phyloP scores from a whole-genome alignment of 2,888 invertebrate species.

The Plutella xylostella region DNA sequence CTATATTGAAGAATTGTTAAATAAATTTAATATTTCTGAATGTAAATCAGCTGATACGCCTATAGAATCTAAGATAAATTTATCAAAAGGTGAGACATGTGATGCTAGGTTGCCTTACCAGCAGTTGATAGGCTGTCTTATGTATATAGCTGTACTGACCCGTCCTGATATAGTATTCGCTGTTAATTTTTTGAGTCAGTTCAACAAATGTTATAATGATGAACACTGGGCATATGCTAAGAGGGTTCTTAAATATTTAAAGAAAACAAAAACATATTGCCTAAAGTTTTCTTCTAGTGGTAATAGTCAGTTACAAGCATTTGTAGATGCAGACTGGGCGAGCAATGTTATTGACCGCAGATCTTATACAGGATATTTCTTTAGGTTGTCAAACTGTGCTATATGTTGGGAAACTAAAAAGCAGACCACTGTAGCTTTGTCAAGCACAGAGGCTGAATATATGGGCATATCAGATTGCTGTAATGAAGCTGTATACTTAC shows the following conservation, averaged over 20 bases:
- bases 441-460: too few relatives aligned
- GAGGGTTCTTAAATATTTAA: slow-evolving; percentile 15
- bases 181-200: slow-evolving; percentile 10
- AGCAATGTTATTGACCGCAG: too few relatives aligned
- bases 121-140: slow-evolving; percentile 17
- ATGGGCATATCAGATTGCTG: too few relatives aligned
- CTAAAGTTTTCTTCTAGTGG: slow-evolving; percentile 10
- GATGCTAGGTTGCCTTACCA: slow-evolving; percentile 14
- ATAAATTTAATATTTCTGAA: neutral
- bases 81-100: slow-evolving; percentile 11
- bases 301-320: too few relatives aligned
- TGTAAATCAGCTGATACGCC: slow-evolving; percentile 1
- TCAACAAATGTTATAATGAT: slow-evolving; percentile 12
- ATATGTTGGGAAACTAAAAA: too few relatives aligned
- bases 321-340: too few relatives aligned
- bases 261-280: slow-evolving; percentile 17
- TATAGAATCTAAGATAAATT: neutral
- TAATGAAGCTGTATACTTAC: too few relatives aligned
- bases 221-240: slow-evolving; percentile 10
- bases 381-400: too few relatives aligned
- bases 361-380: too few relatives aligned
- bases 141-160: slow-evolving; percentile 10
- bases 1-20: neutral
- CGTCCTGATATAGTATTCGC: neutral
- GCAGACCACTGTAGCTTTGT: too few relatives aligned